Conservation (phyloP, 2,113 vertebrate species). For the Rhinoderma darwinii region DNA sequence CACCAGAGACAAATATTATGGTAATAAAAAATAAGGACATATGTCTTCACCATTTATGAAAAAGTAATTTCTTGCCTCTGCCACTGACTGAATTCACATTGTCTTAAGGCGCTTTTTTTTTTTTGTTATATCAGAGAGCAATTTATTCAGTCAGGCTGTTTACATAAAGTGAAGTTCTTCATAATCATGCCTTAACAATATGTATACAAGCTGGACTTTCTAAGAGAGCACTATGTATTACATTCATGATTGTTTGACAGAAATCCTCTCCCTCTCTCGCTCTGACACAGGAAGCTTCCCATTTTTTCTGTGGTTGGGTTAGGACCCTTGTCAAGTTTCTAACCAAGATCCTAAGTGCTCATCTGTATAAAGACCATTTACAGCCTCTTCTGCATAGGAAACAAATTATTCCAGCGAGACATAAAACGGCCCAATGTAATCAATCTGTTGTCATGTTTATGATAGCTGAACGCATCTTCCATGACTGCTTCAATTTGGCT, state of each 20-base stretch:
- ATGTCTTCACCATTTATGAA: constrained; percentile 84
- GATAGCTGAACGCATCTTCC: constrained; percentile 80
- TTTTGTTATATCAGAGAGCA: constrained; percentile 88
- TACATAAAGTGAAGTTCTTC: constrained; percentile 91
- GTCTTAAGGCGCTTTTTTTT: constrained; percentile 79
- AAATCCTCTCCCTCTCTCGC: constrained; percentile 88
- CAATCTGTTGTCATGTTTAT: constrained; percentile 89
- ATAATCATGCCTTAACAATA: constrained; percentile 90
- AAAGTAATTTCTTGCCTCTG: constrained; percentile 79
- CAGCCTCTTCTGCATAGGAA: constrained; percentile 87
- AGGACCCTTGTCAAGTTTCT: constrained; percentile 86
- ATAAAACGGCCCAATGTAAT: constrained; percentile 86
- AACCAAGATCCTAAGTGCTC: constrained; percentile 87
- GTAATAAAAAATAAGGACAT: constrained; percentile 78
- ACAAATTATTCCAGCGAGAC: constrained; percentile 90
- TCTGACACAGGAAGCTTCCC: constrained; percentile 89
- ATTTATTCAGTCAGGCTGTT: constrained; percentile 89
- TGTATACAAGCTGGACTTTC: constrained; percentile 94
- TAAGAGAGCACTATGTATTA: constrained; percentile 90
- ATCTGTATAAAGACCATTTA: constrained; percentile 96
- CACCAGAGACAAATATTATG: constrained; percentile 85
- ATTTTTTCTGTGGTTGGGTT: constrained; percentile 88
- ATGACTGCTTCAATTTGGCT: constrained; percentile 83
- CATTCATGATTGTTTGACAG: constrained; percentile 99
- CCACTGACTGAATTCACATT: constrained; percentile 80